These are phyloP conservation scores for Lophochroa leadbeateri DNA, from an alignment of 2,113 vertebrate species.

Conservation along the genomic window DNA sequence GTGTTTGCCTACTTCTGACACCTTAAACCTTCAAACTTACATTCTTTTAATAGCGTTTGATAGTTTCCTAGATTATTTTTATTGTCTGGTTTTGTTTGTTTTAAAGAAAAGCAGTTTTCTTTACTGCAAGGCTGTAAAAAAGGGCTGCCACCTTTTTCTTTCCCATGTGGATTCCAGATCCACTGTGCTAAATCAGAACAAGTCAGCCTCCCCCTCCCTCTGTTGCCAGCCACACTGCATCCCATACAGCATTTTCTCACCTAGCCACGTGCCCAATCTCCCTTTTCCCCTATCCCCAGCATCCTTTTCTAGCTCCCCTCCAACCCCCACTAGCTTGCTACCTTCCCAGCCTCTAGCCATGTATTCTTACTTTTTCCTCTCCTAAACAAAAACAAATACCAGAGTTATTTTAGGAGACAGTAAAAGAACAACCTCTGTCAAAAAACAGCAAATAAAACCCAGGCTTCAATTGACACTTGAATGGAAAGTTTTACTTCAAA, in stretches of 20 bases:
- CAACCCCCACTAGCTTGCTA: not conserved
- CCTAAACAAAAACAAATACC: constrained; percentile 23
- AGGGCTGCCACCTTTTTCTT: not conserved
- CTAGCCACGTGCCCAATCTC: not conserved
- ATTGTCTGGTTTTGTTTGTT: not conserved
- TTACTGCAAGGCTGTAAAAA: not conserved
- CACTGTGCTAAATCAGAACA: not conserved
- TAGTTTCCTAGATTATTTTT: not conserved
- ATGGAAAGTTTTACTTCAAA: constrained; percentile 43
- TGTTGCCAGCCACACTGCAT: too few species aligned
- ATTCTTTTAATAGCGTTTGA: not conserved
- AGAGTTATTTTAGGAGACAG: constrained; percentile 32
- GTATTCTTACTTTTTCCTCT: not conserved
- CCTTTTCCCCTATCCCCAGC: not conserved
- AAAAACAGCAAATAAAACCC: not conserved
- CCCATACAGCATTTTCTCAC: not conserved
- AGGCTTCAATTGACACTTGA: not conserved
- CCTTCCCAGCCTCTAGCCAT: not conserved
- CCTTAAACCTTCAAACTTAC: not conserved
- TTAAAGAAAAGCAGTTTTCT: not conserved
- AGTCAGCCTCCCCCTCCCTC: not conserved
- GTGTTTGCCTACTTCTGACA: not conserved
- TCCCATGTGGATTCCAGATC: not conserved
- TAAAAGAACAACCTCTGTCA: not conserved
- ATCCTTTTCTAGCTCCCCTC: not conserved